Percentiles rank a stretch among this genome's conserved stretches.
These are phyloP conservation scores for Neotoma lepida DNA, from an alignment of 2,113 vertebrate genomes.

Conservation along the genomic window DNA sequence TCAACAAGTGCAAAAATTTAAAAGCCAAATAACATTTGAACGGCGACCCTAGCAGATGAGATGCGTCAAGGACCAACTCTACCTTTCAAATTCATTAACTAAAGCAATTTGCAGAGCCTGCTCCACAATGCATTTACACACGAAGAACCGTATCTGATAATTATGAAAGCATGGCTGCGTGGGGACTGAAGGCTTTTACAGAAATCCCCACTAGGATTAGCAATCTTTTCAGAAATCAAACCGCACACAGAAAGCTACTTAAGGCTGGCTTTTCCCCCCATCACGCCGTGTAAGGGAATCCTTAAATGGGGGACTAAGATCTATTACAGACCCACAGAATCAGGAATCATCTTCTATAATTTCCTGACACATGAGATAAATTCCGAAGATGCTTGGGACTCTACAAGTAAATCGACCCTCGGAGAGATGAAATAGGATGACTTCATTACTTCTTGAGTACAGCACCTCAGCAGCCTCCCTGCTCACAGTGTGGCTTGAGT, in stretches of 20 bases:
- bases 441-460: rapidly evolving
- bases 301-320: not conserved
- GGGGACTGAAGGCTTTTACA: not conserved
- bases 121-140: not conserved
- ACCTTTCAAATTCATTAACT: constrained; percentile 29
- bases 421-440: rapidly evolving
- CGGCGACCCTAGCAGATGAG: not conserved
- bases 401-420: rapidly evolving
- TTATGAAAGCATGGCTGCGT: not conserved
- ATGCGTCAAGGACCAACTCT: not conserved
- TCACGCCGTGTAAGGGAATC: not conserved
- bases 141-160: not conserved
- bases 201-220: constrained; percentile 36
- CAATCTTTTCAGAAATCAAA: constrained; percentile 57
- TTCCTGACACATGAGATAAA: not conserved
- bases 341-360: not conserved
- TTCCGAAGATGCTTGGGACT: not conserved
- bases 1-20: not conserved
- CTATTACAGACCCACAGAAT: not conserved
- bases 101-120: rapidly evolving
- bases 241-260: not conserved
- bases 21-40: not conserved
- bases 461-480: rapidly evolving
- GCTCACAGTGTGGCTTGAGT: rapidly evolving
- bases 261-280: not conserved